These are phyloP conservation scores for Ondatra zibethicus DNA, from an alignment of 2,113 vertebrate genomes.

Conservation along the genomic window DNA sequence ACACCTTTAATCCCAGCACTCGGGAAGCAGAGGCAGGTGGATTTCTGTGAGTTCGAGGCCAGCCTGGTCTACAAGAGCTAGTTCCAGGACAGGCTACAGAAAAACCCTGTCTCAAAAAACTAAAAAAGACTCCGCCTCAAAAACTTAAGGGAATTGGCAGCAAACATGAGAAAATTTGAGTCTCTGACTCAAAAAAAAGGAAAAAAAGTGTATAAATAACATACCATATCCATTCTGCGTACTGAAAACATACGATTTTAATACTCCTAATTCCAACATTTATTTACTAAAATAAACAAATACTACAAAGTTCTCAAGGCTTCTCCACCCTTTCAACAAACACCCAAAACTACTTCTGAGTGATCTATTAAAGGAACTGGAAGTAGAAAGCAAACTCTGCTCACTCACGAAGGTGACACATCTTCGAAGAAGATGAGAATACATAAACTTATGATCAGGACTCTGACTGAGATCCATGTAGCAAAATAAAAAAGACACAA, in stretches of 20 bases:
- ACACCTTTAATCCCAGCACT: too few species aligned
- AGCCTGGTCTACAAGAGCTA: too few species aligned
- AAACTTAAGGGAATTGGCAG: not conserved
- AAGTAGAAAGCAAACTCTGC: constrained; percentile 47
- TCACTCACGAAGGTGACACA: not conserved
- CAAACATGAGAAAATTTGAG: not conserved
- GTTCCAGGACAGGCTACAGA: too few species aligned
- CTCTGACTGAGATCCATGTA: not conserved
- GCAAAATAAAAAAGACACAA: constrained; percentile 53
- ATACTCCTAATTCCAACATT: not conserved
- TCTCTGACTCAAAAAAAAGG: not conserved
- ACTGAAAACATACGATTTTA: not conserved
- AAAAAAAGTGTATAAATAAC: not conserved
- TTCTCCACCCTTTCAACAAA: constrained; percentile 41
- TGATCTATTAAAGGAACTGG: constrained; percentile 22
- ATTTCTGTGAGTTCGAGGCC: too few species aligned
- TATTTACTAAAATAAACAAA: constrained; percentile 29
- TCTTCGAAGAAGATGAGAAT: constrained; percentile 29
- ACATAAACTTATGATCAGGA: constrained; percentile 27
- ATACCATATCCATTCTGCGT: not conserved
- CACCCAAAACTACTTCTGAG: constrained; percentile 23
- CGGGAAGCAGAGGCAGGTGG: too few species aligned
- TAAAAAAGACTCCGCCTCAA: too few species aligned
- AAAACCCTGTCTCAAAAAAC: too few species aligned
- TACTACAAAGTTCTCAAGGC: constrained; percentile 1